Base-by-base conservation (phyloP, 2,888 invertebrate genomes). In the Lepidocyrtinus sp. region DNA sequence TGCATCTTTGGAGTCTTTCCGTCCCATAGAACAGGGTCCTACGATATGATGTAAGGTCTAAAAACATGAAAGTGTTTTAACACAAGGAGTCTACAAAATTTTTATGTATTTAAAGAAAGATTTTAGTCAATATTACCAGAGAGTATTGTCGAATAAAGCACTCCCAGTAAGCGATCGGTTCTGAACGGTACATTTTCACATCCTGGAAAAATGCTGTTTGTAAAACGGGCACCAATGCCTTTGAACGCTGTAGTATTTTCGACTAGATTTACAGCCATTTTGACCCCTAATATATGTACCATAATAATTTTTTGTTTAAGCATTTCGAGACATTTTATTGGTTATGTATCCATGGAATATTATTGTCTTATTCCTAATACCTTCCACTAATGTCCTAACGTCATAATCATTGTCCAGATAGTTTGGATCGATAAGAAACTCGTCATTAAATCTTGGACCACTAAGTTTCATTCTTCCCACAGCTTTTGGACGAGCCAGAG, bases 351-450 rank as follows among this genome's bases (percentile, higher is more conserved):
- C n/a, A n/a, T n/a, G n/a, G n/a, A n/a, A n/a, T n/a, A n/a, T n/a
- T n/a, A n/a, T n/a, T n/a, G n/a, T n/a, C n/a, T n/a, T n/a, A n/a
- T 36, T 27, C 1, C 27, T 26, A 1, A 36, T 68, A 82, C 86
- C 86, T 80, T 86, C 85, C 24, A 86, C 24, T 1, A 85, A 24
- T 45, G 82, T 77, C 22, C 70, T 69, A 3, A 84, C n/a, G 50
- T 86, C 86, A 15, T 82, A 19, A 0, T 83, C 82, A 75, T 83
- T 81, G 27, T 86, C 78, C 0, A 86, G 76, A 70, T 86, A 86
- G 26, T 84, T 84, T 0, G 86, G 85, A 68, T 86, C 85, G 73
- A 76, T 81, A 26, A 68, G 69, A 74, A 70, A 26, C 17, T 73
- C 45, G 24, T 84, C 79, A 22, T n/a, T 69, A 15, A 75, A 73